phyloP scores from a whole-genome alignment of 2,113 vertebrate genomes.

The Zapornia atra region DNA sequence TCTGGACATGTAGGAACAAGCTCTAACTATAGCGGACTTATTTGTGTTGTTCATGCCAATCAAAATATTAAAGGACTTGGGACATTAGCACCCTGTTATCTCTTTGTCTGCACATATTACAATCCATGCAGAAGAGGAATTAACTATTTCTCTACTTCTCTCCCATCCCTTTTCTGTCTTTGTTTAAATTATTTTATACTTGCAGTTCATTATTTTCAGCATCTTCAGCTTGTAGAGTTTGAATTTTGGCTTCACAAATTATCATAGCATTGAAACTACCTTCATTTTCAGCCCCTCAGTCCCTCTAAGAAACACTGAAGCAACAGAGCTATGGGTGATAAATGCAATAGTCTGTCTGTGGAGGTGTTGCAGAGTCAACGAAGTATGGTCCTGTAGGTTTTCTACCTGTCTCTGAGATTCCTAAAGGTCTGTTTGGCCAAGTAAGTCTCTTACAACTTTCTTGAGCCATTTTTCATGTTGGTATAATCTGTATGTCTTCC shows the following conservation, averaged over 20 bases:
- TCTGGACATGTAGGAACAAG: constrained; percentile 34
- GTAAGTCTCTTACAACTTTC: not conserved
- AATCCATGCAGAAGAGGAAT: not conserved
- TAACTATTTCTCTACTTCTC: not conserved
- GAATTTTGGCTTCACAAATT: not conserved
- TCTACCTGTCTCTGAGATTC: not conserved
- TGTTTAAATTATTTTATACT: not conserved
- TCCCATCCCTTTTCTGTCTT: not conserved
- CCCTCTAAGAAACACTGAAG: not conserved
- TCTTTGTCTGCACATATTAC: not conserved
- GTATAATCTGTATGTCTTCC: not conserved
- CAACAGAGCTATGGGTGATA: not conserved
- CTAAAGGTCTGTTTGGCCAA: not conserved
- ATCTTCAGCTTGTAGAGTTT: not conserved
- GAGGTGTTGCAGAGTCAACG: not conserved
- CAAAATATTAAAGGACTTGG: not conserved
- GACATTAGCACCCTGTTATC: constrained; percentile 5
- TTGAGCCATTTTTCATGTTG: not conserved
- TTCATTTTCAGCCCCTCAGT: not conserved
- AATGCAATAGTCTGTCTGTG: not conserved
- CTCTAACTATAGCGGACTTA: not conserved
- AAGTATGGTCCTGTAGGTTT: not conserved
- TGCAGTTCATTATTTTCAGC: not conserved
- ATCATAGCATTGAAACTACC: not conserved
- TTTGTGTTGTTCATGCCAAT: not conserved